Conservation (phyloP, 1,140 invertebrate species). For the Zeugodacus cucurbitae region DNA sequence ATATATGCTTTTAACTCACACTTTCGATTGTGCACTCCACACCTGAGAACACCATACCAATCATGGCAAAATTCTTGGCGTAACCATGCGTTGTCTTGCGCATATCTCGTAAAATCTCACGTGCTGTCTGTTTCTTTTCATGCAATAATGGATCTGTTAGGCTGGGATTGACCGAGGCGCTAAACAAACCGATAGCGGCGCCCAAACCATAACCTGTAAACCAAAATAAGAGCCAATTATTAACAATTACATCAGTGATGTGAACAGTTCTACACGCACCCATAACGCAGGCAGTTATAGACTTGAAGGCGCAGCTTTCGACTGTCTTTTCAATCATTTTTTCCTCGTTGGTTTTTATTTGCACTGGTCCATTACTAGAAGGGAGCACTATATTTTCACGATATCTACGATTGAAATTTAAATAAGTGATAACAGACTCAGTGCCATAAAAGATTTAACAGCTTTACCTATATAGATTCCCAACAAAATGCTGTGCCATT, state of each 20-base stretch:
- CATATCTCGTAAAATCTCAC: slow-evolving; percentile 92
- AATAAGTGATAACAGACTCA: neutral
- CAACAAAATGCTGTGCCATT: slow-evolving; percentile 75
- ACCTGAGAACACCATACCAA: slow-evolving; percentile 92
- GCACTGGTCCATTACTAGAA: slow-evolving; percentile 76
- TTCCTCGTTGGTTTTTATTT: slow-evolving; percentile 87
- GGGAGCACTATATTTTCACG: slow-evolving; percentile 87
- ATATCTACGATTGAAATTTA: slow-evolving; percentile 67
- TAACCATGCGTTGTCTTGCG: slow-evolving; percentile 89
- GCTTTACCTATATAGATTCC: slow-evolving; percentile 67
- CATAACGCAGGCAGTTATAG: slow-evolving; percentile 87
- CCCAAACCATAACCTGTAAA: slow-evolving; percentile 90
- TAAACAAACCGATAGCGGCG: slow-evolving; percentile 93
- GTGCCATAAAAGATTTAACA: neutral
- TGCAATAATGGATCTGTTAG: slow-evolving; percentile 74
- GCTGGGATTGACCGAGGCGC: slow-evolving; percentile 93
- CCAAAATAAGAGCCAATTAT: slow-evolving; percentile 29
- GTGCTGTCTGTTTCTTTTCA: slow-evolving; percentile 85
- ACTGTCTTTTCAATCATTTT: slow-evolving; percentile 86
- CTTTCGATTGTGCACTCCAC: slow-evolving; percentile 94
- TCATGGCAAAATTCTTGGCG: slow-evolving; percentile 97
- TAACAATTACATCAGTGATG: neutral
- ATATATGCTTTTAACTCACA: slow-evolving; percentile 68
- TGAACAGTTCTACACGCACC: slow-evolving; percentile 70
- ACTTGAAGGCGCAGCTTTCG: slow-evolving; percentile 94